Conservation (phyloP, 2,113 vertebrate species). For the Siniperca knerii region DNA sequence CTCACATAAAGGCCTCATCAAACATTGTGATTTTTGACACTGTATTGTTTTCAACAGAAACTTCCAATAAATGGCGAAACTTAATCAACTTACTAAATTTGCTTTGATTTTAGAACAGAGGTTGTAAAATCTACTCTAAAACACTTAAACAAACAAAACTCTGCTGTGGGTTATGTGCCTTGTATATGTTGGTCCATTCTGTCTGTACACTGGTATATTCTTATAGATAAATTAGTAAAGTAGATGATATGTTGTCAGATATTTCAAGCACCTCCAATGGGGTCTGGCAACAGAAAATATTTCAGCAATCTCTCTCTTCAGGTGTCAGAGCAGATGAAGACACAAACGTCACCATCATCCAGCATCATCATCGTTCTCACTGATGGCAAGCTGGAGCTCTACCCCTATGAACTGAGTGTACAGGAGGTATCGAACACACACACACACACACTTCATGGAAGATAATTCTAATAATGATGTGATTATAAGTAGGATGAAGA, state of each 20-base stretch:
- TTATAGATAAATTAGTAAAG: neutral
- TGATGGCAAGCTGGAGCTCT: constrained; percentile 92
- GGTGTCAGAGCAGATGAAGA: constrained; percentile 91
- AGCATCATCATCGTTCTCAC: constrained; percentile 95
- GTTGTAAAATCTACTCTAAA: neutral
- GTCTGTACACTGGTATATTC: neutral
- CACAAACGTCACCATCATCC: constrained; percentile 85
- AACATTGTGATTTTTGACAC: neutral
- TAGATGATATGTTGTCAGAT: neutral
- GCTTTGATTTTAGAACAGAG: neutral
- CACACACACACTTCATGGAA: neutral
- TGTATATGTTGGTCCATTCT: neutral
- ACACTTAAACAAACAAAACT: neutral
- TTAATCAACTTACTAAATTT: neutral
- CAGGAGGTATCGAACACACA: constrained; percentile 84
- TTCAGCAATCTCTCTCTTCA: constrained; percentile 54
- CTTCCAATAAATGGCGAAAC: neutral
- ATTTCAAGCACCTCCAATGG: neutral
- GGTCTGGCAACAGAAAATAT: neutral
- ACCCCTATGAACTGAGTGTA: constrained; percentile 87
- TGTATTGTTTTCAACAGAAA: neutral
- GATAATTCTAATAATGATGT: neutral
- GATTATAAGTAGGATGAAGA: too few relatives aligned
- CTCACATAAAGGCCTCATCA: neutral
- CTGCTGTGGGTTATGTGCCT: neutral